Conservation (phyloP, 2,888 invertebrate genomes). For the Euphydryas editha region DNA sequence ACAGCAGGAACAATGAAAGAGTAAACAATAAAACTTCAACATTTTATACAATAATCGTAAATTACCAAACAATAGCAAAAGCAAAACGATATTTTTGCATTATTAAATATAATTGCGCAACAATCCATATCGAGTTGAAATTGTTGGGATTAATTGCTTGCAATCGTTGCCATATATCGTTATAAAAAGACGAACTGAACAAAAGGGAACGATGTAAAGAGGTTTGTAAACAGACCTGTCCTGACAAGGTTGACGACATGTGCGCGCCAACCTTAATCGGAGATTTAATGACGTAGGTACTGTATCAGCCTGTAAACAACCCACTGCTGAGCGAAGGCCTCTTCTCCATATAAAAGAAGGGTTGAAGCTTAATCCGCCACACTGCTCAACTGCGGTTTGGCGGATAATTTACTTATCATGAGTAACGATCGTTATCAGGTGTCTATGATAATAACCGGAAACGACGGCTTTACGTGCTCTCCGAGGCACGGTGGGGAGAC, state of each 20-base stretch:
- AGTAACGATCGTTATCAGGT: no score
- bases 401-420: no score
- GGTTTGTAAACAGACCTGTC: slow-evolving; percentile 16
- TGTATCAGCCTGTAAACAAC: no score
- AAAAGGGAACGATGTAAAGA: slow-evolving; percentile 9
- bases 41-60: slow-evolving; percentile 1
- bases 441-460: no score
- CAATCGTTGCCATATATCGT: background rate
- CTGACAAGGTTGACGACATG: slow-evolving; percentile 14
- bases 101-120: background rate
- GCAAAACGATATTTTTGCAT: background rate
- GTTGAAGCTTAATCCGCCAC: no score
- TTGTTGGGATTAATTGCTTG: background rate
- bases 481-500: no score
- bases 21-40: background rate
- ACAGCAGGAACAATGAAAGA: background rate
- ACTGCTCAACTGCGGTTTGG: no score
- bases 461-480: no score
- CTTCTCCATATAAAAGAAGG: no score
- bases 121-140: background rate
- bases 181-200: background rate
- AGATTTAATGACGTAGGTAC: background rate
- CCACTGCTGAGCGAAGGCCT: no score
- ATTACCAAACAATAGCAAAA: slow-evolving; percentile 19
- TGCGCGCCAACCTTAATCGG: slow-evolving; percentile 11